Conservation (phyloP, 2,113 vertebrate species). For the Podiceps cristatus region DNA sequence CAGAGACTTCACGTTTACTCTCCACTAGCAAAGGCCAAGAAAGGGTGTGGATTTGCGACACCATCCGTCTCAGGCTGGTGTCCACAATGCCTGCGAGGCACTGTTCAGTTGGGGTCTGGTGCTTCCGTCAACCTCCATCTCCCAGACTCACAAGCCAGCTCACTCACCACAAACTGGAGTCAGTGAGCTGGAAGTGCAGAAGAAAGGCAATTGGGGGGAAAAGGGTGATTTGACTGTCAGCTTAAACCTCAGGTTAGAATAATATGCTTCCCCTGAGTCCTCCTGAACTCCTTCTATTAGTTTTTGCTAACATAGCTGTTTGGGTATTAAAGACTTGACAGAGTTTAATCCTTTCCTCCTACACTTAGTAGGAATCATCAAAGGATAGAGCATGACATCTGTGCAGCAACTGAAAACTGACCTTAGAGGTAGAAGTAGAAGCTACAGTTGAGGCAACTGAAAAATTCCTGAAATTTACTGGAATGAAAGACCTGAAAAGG, state of each 20-base stretch:
- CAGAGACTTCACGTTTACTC: neutral
- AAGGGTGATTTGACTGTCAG: neutral
- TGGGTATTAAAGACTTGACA: neutral
- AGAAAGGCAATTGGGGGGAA: neutral
- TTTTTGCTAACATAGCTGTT: neutral
- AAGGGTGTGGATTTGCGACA: neutral
- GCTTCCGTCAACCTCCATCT: neutral
- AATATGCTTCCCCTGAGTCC: fast-evolving
- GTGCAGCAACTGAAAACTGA: neutral
- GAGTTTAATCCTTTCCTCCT: neutral
- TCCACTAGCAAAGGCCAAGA: neutral
- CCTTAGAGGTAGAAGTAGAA: neutral
- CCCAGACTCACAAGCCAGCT: neutral
- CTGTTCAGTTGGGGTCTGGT: neutral
- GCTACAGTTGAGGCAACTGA: neutral
- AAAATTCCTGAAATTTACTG: neutral
- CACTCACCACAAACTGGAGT: neutral
- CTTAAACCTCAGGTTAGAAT: neutral
- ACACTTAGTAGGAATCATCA: neutral
- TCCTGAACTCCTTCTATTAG: neutral
- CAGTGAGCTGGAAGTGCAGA: neutral
- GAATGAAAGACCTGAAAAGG: neutral
- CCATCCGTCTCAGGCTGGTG: neutral
- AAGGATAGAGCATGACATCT: neutral
- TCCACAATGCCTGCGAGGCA: neutral